Evolutionary conservation across 2,888 invertebrate genomes (phyloP).

Genomic region (Syrista parreyssii): DNA sequence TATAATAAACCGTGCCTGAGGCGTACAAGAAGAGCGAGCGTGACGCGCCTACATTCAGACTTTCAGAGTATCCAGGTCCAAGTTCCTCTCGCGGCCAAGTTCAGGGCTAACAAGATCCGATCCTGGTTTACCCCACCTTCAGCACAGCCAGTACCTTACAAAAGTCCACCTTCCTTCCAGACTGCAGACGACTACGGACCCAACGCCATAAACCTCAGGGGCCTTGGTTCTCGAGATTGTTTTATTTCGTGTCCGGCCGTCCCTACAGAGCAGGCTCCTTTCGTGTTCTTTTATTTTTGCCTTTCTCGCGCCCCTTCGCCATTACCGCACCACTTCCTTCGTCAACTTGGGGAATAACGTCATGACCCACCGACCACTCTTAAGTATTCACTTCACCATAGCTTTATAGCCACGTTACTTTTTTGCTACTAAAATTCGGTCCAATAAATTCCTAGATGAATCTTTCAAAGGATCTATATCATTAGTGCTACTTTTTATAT

Average conservation of each 20-base stretch:
- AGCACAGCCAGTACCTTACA: background rate
- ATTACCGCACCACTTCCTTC: background rate
- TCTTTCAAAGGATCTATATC: background rate
- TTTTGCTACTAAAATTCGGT: background rate
- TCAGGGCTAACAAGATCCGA: slow-evolving; percentile 46
- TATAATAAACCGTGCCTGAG: background rate
- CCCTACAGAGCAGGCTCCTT: background rate
- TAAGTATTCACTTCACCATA: background rate
- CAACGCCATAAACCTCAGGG: background rate
- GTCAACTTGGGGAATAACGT: background rate
- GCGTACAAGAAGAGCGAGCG: slow-evolving; percentile 5
- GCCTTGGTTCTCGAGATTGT: background rate
- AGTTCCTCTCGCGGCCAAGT: slow-evolving; percentile 36
- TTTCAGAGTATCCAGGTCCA: slow-evolving; percentile 6
- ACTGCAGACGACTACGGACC: background rate
- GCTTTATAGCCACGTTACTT: background rate
- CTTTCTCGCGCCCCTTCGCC: background rate
- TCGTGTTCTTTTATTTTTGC: background rate
- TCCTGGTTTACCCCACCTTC: slow-evolving; percentile 20
- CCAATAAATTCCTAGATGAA: background rate
- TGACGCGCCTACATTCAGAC: slow-evolving; percentile 25
- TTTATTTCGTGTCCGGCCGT: background rate
- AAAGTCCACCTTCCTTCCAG: background rate
- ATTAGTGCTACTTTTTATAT: background rate
- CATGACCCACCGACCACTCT: background rate